Evolutionary conservation across 2,797 vertebrate genomes (phyloP).

Genomic region (Toxotes lorentzi): DNA sequence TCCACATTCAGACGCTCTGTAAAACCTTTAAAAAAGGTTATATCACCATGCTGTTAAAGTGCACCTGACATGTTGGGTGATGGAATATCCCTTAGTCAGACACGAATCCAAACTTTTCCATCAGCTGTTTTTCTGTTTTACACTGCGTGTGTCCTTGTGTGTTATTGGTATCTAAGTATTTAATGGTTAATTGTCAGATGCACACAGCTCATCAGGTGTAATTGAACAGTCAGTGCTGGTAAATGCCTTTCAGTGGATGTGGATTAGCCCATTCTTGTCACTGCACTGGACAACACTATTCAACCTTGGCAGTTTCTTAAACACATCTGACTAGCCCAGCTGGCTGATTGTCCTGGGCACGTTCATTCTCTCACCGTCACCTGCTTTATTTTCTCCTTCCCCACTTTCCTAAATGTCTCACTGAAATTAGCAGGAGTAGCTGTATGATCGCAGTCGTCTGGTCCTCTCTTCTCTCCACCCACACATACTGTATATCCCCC

Average conservation of each 20-base stretch:
- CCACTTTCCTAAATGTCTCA: not conserved
- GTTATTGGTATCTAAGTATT: conserved; percentile 9
- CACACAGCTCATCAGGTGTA: conserved; percentile 34
- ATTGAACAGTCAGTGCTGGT: conserved; percentile 24
- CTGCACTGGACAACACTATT: conserved; percentile 14
- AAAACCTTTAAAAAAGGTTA: conserved; percentile 33
- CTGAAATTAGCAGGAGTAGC: not conserved
- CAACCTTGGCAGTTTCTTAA: conserved; percentile 30
- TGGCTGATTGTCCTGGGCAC: conserved; percentile 15
- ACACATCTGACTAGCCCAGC: conserved; percentile 22
- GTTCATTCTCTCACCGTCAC: not conserved
- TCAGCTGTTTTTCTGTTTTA: conserved; percentile 13
- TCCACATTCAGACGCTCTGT: conserved; percentile 42
- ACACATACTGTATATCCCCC: not conserved
- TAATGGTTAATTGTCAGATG: conserved; percentile 32
- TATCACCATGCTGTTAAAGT: conserved; percentile 20
- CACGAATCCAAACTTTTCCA: conserved; percentile 20
- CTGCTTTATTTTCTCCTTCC: not conserved
- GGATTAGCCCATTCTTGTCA: conserved; percentile 47
- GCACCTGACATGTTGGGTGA: conserved; percentile 27
- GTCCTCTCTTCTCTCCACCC: not conserved
- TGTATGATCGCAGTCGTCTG: not conserved
- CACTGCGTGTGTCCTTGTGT: not conserved
- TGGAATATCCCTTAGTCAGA: conserved; percentile 24
- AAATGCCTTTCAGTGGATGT: conserved; percentile 18